These are phyloP conservation scores for Drosophila ogumai DNA, from an alignment of 1,140 invertebrate species.

Conservation along the genomic window DNA sequence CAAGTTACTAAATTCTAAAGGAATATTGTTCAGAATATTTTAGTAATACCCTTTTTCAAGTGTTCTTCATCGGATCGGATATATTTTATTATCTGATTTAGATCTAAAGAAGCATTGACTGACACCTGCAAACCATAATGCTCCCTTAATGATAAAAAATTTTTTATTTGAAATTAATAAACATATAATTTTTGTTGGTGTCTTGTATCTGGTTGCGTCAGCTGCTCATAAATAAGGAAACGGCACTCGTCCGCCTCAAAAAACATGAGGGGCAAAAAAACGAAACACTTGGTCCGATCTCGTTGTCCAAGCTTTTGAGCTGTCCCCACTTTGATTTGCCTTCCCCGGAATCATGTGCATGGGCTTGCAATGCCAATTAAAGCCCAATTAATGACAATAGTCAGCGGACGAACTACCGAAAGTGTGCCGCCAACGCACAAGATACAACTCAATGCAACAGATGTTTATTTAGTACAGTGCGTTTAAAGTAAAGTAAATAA, in stretches of 20 bases:
- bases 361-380: constrained; percentile 71
- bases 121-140: background rate
- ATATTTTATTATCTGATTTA: background rate
- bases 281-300: constrained; percentile 23
- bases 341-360: constrained; percentile 9
- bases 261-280: background rate
- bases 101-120: background rate
- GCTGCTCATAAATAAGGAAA: constrained; percentile 66
- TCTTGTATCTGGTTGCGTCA: constrained; percentile 48
- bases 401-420: constrained; percentile 30
- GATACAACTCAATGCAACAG: constrained; percentile 20
- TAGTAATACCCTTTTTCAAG: background rate
- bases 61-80: too few species aligned
- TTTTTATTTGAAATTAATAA: background rate
- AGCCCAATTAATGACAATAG: constrained; percentile 76
- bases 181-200: background rate
- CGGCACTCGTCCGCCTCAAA: constrained; percentile 31
- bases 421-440: constrained; percentile 74
- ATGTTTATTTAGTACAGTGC: constrained; percentile 22
- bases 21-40: background rate
- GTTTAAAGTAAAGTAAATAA: background rate
- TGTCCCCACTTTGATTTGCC: constrained; percentile 36
- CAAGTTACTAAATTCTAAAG: background rate
- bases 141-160: background rate
- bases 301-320: constrained; percentile 20